These are phyloP conservation scores for Sphenopsis melanotis DNA, from an alignment of 2,797 vertebrate species.

Conservation along the genomic window DNA sequence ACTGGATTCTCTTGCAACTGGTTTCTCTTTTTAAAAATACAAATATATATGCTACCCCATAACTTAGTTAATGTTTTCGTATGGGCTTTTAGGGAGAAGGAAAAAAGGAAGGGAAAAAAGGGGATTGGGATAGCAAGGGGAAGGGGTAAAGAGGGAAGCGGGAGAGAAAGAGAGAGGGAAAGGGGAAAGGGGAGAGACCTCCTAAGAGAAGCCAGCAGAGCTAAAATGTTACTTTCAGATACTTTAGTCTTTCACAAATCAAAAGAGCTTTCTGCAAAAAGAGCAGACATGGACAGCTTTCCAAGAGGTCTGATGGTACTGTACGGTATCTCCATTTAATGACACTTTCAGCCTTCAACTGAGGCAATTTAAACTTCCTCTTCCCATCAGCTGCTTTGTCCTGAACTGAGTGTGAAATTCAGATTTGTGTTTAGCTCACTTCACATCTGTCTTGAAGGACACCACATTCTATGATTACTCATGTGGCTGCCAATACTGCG, in stretches of 20 bases:
- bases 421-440: not conserved
- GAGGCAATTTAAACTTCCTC: not conserved
- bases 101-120: not conserved
- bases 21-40: not conserved
- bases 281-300: not conserved
- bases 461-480: not conserved
- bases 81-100: not conserved
- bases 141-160: not conserved
- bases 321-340: not conserved
- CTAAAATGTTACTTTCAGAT: not conserved
- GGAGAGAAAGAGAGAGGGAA: not conserved
- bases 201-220: not conserved
- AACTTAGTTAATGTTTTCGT: not conserved
- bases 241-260: not conserved
- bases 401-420: not conserved
- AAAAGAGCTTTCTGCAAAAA: not conserved
- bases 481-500: not conserved
- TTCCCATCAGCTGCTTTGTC: not conserved
- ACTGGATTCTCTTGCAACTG: conserved; percentile 45
- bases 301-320: not conserved
- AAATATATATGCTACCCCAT: not conserved
- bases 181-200: not conserved
- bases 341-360: not conserved
- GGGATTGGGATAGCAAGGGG: not conserved
- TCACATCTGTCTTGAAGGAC: not conserved